Evolutionary conservation across 2,888 invertebrate species (phyloP).

Genomic region (Amiota communis): DNA sequence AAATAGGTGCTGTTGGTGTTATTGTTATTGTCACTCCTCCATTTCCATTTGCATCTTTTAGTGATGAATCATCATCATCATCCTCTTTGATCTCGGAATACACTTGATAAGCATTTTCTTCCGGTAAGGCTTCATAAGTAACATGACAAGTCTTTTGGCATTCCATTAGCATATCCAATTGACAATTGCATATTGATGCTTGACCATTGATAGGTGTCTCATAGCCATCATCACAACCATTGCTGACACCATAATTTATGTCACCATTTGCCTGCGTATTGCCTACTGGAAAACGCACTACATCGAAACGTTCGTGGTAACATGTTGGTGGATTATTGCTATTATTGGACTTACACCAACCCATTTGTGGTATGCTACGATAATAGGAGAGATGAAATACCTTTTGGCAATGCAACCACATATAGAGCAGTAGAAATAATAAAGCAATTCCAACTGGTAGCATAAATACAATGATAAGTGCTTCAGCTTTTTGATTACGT

Average conservation of each 20-base stretch:
- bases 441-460: conserved; percentile 69
- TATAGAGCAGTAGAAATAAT: conserved; percentile 67
- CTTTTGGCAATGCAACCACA: conserved; percentile 71
- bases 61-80: conserved; percentile 24
- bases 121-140: conserved; percentile 64
- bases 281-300: conserved; percentile 58
- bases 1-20: conserved; percentile 46
- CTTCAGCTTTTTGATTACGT: conserved; percentile 67
- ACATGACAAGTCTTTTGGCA: conserved; percentile 60
- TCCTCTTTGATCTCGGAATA: conserved; percentile 68
- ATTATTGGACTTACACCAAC: conserved; percentile 35
- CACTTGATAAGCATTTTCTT: conserved; percentile 60
- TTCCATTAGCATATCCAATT: conserved; percentile 35
- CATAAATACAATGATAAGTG: conserved; percentile 69
- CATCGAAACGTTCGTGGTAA: conserved; percentile 66
- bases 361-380: conserved; percentile 48
- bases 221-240: conserved; percentile 54
- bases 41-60: background rate
- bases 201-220: conserved; percentile 65
- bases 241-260: conserved; percentile 42
- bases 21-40: background rate
- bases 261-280: conserved; percentile 39
- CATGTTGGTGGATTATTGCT: conserved; percentile 31
- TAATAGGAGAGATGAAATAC: conserved; percentile 70
- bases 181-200: conserved; percentile 64